Conservation (phyloP, 2,888 invertebrate species). For the Beris morrisii region DNA sequence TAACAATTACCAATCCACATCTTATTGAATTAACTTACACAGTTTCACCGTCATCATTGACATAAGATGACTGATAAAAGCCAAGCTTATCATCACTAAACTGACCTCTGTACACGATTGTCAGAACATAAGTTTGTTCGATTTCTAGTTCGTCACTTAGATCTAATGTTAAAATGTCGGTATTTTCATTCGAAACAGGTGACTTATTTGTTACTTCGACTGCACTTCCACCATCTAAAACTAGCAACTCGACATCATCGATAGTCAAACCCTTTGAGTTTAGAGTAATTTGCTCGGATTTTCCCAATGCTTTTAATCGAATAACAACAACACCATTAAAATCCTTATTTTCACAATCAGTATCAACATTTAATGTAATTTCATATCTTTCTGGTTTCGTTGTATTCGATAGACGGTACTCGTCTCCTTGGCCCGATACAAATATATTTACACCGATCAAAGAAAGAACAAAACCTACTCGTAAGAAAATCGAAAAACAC, state of each 20-base stretch:
- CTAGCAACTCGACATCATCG: neutral
- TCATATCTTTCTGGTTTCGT: conserved; percentile 61
- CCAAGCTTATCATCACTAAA: conserved; percentile 65
- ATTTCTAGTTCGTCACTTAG: neutral
- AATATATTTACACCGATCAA: neutral
- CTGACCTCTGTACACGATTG: conserved; percentile 60
- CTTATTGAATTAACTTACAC: conserved; percentile 37
- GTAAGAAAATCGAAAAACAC: neutral
- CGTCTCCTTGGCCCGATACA: neutral
- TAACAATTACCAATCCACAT: neutral
- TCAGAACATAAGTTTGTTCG: conserved; percentile 52
- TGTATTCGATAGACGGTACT: conserved; percentile 60
- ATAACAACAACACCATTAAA: conserved; percentile 58
- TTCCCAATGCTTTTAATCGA: conserved; percentile 56
- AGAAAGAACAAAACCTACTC: neutral
- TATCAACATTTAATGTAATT: conserved; percentile 58
- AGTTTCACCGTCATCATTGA: conserved; percentile 38
- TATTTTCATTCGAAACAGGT: conserved; percentile 20
- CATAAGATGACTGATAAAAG: conserved; percentile 62
- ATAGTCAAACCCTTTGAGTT: conserved; percentile 25
- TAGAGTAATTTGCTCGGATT: conserved; percentile 56
- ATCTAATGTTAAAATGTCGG: conserved; percentile 28
- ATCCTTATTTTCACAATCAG: conserved; percentile 51
- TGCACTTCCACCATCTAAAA: too few species aligned
- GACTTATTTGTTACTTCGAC: conserved; percentile 30